Conservation (phyloP, 2,888 invertebrate genomes). For the Oligia fasciuncula region DNA sequence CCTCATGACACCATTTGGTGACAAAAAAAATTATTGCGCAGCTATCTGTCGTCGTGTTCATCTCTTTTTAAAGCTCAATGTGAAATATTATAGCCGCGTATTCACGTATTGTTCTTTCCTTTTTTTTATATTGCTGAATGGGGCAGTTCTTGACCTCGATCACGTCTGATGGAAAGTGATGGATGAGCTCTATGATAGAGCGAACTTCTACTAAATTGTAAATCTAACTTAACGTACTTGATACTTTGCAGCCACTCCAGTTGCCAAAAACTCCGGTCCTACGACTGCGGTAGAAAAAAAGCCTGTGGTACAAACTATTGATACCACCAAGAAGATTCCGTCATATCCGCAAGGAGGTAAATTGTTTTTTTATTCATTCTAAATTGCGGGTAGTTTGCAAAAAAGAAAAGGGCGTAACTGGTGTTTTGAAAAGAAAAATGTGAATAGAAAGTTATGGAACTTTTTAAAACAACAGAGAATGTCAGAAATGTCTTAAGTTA, state of each 20-base stretch:
- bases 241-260: slow-evolving; percentile 16
- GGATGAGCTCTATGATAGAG: background rate
- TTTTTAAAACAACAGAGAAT: no score
- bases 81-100: background rate
- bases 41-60: background rate
- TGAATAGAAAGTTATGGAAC: background rate
- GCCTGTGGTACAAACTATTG: background rate
- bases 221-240: background rate
- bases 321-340: background rate
- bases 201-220: background rate
- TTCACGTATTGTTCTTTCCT: background rate
- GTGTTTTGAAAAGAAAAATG: background rate
- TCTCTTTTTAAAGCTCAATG: background rate
- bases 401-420: background rate
- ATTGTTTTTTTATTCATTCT: background rate
- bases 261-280: background rate
- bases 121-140: no score
- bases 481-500: no score
- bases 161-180: no score
- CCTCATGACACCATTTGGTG: background rate
- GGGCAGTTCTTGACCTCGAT: no score
- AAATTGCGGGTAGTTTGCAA: background rate
- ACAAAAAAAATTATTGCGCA: no score
- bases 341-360: slow-evolving; percentile 17
- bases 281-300: background rate